Evolutionary conservation across 2,113 vertebrate genomes (phyloP).

Genomic region (Tonatia bakeri): DNA sequence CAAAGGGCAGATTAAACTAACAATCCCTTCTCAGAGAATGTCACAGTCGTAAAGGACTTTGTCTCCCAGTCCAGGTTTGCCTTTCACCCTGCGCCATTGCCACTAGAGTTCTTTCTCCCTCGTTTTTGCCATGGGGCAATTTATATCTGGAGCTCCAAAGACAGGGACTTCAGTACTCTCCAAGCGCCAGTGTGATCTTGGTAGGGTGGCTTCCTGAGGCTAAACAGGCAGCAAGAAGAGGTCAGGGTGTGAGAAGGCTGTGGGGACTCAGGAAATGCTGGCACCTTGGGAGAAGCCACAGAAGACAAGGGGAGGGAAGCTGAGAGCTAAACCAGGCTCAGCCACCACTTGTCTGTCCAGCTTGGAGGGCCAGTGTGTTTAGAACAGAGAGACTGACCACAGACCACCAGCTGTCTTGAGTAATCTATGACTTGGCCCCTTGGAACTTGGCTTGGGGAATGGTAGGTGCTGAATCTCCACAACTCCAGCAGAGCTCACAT

Average conservation of each 20-base stretch:
- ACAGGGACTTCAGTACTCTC: neutral
- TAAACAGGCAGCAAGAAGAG: too few relatives aligned
- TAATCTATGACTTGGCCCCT: neutral
- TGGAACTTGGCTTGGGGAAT: rapidly evolving
- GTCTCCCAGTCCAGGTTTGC: neutral
- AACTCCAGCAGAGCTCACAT: rapidly evolving
- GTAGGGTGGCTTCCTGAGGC: too few relatives aligned
- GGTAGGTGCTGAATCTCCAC: neutral
- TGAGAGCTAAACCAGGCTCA: neutral
- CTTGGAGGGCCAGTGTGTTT: neutral
- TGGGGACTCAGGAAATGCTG: neutral
- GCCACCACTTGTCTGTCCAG: neutral
- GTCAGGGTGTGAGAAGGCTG: neutral
- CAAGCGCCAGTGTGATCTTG: too few relatives aligned
- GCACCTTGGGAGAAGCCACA: neutral
- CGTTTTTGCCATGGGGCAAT: neutral
- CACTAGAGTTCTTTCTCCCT: neutral
- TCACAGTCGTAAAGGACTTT: neutral
- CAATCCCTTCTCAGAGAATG: neutral
- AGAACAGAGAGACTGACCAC: rapidly evolving
- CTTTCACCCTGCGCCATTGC: neutral
- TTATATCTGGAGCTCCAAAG: neutral
- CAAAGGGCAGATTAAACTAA: neutral
- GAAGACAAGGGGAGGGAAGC: neutral
- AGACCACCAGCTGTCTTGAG: neutral